phyloP scores from a whole-genome alignment of 1,140 invertebrate species.

The Anastatus disparis region DNA sequence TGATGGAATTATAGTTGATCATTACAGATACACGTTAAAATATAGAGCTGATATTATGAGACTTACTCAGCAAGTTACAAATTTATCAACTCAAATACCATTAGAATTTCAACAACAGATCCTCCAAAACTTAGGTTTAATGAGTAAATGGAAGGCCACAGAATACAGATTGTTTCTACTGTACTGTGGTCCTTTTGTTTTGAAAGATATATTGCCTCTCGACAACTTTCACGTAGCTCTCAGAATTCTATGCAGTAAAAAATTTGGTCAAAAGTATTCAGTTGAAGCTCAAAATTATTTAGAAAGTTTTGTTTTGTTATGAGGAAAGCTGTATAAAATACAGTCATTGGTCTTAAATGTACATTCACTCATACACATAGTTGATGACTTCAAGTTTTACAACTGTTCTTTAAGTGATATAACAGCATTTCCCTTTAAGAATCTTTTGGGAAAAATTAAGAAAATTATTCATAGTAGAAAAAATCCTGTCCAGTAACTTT shows the following conservation, averaged over 20 bases:
- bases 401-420: conserved; percentile 4
- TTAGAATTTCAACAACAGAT: conserved; percentile 10
- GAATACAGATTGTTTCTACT: conserved; percentile 21
- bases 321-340: neutral
- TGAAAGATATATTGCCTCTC: neutral
- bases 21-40: neutral
- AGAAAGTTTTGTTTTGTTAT: neutral
- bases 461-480: neutral
- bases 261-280: no score
- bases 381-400: neutral
- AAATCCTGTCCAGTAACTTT: neutral
- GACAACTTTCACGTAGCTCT: neutral
- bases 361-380: neutral
- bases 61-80: conserved; percentile 20
- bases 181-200: conserved; percentile 24
- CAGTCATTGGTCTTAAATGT: neutral
- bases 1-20: neutral
- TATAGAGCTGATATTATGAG: neutral
- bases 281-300: neutral
- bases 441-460: neutral
- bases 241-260: conserved; percentile 1
- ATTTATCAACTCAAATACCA: conserved; percentile 13
- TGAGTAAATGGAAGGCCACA: conserved; percentile 25
- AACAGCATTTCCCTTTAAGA: neutral
- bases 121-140: neutral